A percentile compares a stretch with the other conserved stretches of the same genome.
Conservation (phyloP, 2,113 vertebrate genomes). For the Callospermophilus lateralis region DNA sequence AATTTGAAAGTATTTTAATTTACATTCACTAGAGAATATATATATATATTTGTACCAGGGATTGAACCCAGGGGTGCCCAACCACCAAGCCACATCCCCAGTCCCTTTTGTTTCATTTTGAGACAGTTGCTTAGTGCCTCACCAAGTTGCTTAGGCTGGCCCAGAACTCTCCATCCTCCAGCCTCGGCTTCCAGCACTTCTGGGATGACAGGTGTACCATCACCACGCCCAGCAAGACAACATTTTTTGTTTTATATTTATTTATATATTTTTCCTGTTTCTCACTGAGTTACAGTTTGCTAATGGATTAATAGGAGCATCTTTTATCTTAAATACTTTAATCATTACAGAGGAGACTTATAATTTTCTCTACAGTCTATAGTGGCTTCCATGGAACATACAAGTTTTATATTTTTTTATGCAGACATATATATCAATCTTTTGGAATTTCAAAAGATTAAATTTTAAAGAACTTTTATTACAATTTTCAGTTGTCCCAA, state of each 20-base stretch:
- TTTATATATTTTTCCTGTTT: neutral
- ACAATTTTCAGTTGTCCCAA: neutral
- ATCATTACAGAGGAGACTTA: neutral
- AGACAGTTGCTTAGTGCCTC: too few species aligned
- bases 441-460: neutral
- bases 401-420: neutral
- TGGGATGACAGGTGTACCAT: too few species aligned
- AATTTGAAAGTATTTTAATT: neutral
- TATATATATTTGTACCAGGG: neutral
- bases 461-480: neutral
- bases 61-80: too few species aligned
- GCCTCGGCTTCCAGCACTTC: too few species aligned
- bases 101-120: too few species aligned
- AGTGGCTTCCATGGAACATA: neutral
- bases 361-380: conserved; percentile 6
- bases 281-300: neutral
- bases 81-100: too few species aligned
- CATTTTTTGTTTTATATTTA: neutral
- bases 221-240: neutral
- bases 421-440: neutral
- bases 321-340: neutral
- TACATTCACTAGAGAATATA: neutral
- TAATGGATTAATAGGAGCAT: neutral
- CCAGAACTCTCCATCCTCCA: too few species aligned
- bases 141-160: too few species aligned